These are phyloP conservation scores for Catagonus wagneri DNA, from an alignment of 2,113 vertebrate species.

Conservation along the genomic window DNA sequence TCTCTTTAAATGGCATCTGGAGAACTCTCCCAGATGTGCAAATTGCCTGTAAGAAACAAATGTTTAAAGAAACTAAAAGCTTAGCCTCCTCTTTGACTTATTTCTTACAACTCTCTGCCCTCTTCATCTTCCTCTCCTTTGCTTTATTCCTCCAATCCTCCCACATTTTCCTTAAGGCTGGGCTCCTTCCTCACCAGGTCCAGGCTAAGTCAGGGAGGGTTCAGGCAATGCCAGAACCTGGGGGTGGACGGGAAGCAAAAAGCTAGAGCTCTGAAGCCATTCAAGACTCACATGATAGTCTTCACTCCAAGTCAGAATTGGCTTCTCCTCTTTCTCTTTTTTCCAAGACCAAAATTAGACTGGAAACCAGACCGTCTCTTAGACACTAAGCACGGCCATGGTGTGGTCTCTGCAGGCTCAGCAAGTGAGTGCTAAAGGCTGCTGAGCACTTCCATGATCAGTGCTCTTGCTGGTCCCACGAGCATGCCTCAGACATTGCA, in stretches of 20 bases:
- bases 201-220: not conserved
- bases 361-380: not conserved
- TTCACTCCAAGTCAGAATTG: constrained; percentile 24
- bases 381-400: not conserved
- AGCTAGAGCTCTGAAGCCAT: not conserved
- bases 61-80: constrained; percentile 12
- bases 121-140: not conserved
- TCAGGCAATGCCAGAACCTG: not conserved
- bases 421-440: not conserved
- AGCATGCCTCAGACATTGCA: not conserved
- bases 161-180: not conserved
- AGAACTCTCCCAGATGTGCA: not conserved
- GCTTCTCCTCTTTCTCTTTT: not conserved
- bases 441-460: not conserved
- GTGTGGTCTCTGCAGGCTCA: not conserved
- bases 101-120: not conserved
- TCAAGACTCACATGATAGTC: constrained; percentile 16
- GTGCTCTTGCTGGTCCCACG: not conserved
- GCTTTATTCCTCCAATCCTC: constrained; percentile 42
- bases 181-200: not conserved
- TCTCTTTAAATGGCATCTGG: constrained; percentile 17
- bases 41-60: constrained; percentile 36
- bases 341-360: constrained; percentile 34
- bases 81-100: not conserved
- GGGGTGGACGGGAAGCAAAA: not conserved